Base-by-base conservation (phyloP, 2,888 invertebrate genomes). In the Drosophila putrida region DNA sequence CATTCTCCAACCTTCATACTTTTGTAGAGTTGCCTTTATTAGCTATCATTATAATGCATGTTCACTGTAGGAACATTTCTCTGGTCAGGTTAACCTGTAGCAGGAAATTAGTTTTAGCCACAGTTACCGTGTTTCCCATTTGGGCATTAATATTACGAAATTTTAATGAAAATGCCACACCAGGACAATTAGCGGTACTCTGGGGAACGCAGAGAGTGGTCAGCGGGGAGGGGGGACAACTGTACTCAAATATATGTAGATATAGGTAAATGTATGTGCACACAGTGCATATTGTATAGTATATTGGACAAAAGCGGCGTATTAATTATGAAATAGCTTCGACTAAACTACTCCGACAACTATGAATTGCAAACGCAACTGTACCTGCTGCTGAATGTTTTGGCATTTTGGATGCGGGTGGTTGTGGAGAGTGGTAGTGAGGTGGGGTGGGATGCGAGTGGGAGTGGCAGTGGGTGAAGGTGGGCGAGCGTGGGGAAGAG, bases 21-120 rank as follows among this genome's bases (percentile, higher is more conserved):
- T 20, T 20, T 20, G 20, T 20, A 3, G 3, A 20, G 20, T 20
- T 20, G 20, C 20, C 20, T 20, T 20, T 20, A 20, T 20, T n/a
- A 9, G 9, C 6, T 31, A 11, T 9, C 54, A 13, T 27, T 35
- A 43, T 55, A 55, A 35, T 9, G 35, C 33, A 13, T 35, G 33
- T 28, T 46, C 15, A 57, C 57, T 57, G 57, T 46, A 46, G 8
- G 10, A 27, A 8, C 20, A 6, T 27, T 15, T 20, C 35, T 35
- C 46, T 54, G 55, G 55, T 35, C 46, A 50, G 55, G 55, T 41
- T 46, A 64, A 58, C 54, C 55, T 63, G 49, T 41, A 61, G 39
- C 73, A 76, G 82, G 80, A 82, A 82, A 82, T 82, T 82, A 74
- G 88, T 80, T 87, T 84, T 84, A 63, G 82, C 84, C 78, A 65